phyloP scores from a whole-genome alignment of 1,140 invertebrate genomes.

The Limonius californicus region DNA sequence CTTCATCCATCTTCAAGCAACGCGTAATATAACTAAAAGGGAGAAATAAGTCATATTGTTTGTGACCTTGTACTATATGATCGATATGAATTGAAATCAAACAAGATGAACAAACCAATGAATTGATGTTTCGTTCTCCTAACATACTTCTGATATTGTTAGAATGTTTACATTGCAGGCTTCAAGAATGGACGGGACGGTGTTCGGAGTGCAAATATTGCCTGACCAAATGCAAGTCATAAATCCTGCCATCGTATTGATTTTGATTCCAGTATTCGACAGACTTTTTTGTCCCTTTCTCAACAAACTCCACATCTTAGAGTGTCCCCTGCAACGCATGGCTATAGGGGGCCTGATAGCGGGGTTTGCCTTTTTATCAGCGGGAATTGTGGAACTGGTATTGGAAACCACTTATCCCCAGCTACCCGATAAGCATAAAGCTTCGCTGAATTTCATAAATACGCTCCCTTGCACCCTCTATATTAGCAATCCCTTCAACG shows the following conservation, averaged over 20 bases:
- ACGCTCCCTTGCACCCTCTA: slow-evolving; percentile 39
- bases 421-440: slow-evolving; percentile 33
- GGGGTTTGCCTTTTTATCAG: slow-evolving; percentile 32
- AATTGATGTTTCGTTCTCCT: too few species aligned
- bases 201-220: slow-evolving; percentile 51
- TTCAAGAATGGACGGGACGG: slow-evolving; percentile 59
- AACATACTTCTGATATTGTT: too few species aligned
- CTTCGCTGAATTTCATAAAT: slow-evolving; percentile 42
- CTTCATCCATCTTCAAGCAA: too few species aligned
- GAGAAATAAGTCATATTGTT: too few species aligned
- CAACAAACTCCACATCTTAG: slow-evolving; percentile 43
- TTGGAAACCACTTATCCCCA: slow-evolving; percentile 40
- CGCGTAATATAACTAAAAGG: too few species aligned
- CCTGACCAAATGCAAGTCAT: slow-evolving; percentile 66
- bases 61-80: neutral
- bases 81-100: too few species aligned
- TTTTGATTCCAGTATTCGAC: slow-evolving; percentile 65
- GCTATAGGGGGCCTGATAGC: slow-evolving; percentile 59
- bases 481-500: slow-evolving; percentile 32
- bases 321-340: slow-evolving; percentile 62
- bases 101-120: too few species aligned
- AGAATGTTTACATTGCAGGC: slow-evolving; percentile 53
- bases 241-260: slow-evolving; percentile 64
- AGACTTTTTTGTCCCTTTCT: slow-evolving; percentile 53
- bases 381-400: slow-evolving; percentile 39